Evolutionary conservation across 2,888 invertebrate genomes (phyloP).

Genomic region (Leucoma salicis): DNA sequence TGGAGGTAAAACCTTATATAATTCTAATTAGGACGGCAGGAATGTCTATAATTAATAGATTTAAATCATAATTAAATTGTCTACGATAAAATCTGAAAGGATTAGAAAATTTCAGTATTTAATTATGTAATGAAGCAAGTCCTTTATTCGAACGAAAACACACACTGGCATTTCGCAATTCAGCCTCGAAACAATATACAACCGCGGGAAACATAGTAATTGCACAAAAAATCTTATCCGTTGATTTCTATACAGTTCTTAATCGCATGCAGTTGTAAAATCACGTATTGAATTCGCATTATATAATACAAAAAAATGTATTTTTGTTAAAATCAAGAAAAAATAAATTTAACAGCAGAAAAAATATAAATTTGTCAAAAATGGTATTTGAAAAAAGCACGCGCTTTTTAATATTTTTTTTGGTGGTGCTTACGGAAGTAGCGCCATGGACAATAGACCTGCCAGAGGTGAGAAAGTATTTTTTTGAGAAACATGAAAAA

Average conservation of each 20-base stretch:
- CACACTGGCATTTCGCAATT: constrained; percentile 40
- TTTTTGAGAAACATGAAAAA: constrained; percentile 46
- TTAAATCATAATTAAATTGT: background rate
- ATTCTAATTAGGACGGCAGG: too few relatives aligned
- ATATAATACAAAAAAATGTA: background rate
- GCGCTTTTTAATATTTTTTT: constrained; percentile 31
- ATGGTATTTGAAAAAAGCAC: constrained; percentile 35
- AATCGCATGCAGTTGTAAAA: constrained; percentile 26
- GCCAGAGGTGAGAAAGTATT: constrained; percentile 54
- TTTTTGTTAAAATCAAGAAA: background rate
- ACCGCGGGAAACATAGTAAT: constrained; percentile 61
- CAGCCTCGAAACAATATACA: constrained; percentile 47
- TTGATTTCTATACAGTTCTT: constrained; percentile 42
- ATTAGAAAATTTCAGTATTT: constrained; percentile 8
- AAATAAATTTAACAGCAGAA: background rate
- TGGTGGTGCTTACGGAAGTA: constrained; percentile 42
- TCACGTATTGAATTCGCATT: constrained; percentile 24
- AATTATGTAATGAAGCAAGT: constrained; percentile 7
- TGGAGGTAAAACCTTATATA: too few relatives aligned
- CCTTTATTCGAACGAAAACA: constrained; percentile 5
- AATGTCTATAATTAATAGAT: background rate
- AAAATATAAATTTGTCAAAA: constrained; percentile 16
- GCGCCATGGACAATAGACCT: constrained; percentile 66
- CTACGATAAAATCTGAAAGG: constrained; percentile 5
- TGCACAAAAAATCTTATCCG: constrained; percentile 59